phyloP scores from a whole-genome alignment of 2,888 invertebrate genomes.

The Melinaea menophilus region DNA sequence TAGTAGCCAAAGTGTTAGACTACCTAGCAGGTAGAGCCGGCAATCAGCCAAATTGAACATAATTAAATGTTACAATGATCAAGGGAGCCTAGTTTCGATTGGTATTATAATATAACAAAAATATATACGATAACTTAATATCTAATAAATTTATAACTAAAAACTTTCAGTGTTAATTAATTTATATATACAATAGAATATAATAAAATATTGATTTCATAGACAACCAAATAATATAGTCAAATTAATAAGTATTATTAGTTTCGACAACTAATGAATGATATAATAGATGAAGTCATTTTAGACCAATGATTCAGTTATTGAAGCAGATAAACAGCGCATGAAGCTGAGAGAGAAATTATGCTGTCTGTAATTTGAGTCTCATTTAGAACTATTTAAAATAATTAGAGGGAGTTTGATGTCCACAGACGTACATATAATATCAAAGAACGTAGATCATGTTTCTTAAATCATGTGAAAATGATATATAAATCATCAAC shows the following conservation, averaged over 20 bases:
- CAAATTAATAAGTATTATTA: no score
- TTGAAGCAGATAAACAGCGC: neutral
- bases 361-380: slow-evolving; percentile 1
- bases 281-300: neutral
- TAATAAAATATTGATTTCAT: no score
- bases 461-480: neutral
- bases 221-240: no score
- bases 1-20: slow-evolving; percentile 54
- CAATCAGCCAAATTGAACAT: slow-evolving; percentile 71
- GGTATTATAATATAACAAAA: slow-evolving; percentile 30
- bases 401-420: neutral
- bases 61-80: slow-evolving; percentile 74
- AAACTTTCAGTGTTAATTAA: neutral
- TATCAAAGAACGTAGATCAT: neutral
- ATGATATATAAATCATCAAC: neutral
- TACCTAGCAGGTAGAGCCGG: slow-evolving; percentile 74
- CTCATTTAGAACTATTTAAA: neutral
- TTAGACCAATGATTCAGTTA: neutral
- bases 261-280: neutral
- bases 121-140: slow-evolving; percentile 17
- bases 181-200: no score
- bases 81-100: slow-evolving; percentile 61
- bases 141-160: neutral
- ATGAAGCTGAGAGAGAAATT: slow-evolving; percentile 1
- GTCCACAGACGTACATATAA: neutral